Evolutionary conservation across 2,113 vertebrate species (phyloP).

Genomic region (Apodemus speciosus): DNA sequence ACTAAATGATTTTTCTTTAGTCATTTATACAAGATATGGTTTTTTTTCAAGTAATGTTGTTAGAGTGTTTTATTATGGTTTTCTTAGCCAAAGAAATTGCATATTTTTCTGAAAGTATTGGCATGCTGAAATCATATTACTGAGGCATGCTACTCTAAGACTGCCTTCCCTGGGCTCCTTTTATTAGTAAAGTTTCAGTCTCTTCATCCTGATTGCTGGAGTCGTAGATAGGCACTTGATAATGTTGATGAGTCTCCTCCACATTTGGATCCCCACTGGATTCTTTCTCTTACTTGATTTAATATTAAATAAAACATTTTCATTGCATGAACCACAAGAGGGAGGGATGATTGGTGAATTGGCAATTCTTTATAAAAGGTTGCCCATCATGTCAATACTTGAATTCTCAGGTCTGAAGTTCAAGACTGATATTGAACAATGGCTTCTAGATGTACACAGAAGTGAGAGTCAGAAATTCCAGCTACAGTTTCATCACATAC

Average conservation of each 20-base stretch:
- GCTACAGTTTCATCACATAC: background rate
- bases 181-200: background rate
- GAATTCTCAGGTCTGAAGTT: slow-evolving; percentile 38
- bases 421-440: slow-evolving; percentile 12
- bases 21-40: background rate
- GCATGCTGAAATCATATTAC: background rate
- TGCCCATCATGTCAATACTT: background rate
- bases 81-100: background rate
- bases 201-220: background rate
- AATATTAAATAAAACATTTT: slow-evolving; percentile 38
- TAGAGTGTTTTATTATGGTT: background rate
- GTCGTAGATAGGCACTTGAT: background rate
- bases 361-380: background rate
- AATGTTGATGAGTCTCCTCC: background rate
- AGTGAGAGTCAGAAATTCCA: background rate
- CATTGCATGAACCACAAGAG: background rate
- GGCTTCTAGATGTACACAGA: background rate
- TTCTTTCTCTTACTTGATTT: slow-evolving; percentile 8
- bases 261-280: background rate
- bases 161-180: background rate
- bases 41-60: background rate
- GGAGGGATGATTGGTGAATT: background rate
- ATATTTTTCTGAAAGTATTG: background rate
- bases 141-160: background rate
- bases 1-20: background rate